Evolutionary conservation across 2,113 vertebrate genomes (phyloP), one percentile per base, ranked within the genome.

Genomic region (Pterocles orientalis): DNA sequence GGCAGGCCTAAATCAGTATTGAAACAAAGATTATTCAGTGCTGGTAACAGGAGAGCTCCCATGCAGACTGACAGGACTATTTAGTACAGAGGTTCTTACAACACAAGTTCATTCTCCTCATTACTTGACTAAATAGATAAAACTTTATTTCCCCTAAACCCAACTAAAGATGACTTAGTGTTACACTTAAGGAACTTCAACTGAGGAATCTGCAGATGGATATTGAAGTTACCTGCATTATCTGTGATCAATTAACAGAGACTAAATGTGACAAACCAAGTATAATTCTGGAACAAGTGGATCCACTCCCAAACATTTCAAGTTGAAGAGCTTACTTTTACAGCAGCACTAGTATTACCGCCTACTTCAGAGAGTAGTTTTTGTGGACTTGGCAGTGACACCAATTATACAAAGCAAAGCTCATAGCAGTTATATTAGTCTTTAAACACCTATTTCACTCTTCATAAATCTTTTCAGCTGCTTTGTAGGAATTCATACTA

Each of bases 391-490:
- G 1, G 7, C 29, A 64, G 10, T 0, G 15, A 23, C 12, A 10
- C 18, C 4, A 4, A 31, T 3, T 7, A 7, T 2, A 14, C 6
- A 43, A 58, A 68, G 47, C 43, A 51, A 31, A 79, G 21, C 36
- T 50, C 12, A 10, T 0, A 14, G 1, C 9, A 23, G 8, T 2
- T 12, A 2, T 2, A n/a, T 29, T 19, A 19, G 17, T 5, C 13
- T 26, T 19, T 9, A 2, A 11, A 14, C 12, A 36, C 21, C 18
- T 13, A 4, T 5, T 56, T 54, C 4, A 21, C 4, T 45, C 29
- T 7, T 14, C 14, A 2, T 16, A 20, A 20, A 0, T 12, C 23
- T 51, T 51, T 39, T 23, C 57, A 88, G 18, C 16, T 36, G 15
- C 62, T 34, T 10, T 11, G 7, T 4, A 70, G 12, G 6, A 36